These are phyloP conservation scores for Macrotis lagotis DNA, from an alignment of 2,113 vertebrate species.

Conservation along the genomic window DNA sequence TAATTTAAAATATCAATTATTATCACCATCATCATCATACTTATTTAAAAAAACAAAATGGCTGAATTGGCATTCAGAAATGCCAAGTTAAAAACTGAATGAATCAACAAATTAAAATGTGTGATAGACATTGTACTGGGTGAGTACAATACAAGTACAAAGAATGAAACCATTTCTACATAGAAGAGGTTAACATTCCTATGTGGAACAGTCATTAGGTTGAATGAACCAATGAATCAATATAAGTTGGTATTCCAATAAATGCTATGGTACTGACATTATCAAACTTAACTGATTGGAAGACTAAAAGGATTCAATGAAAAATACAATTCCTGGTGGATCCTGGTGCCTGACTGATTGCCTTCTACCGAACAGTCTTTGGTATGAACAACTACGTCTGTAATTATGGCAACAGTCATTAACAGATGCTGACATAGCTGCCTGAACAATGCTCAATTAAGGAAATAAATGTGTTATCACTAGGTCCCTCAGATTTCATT, in stretches of 20 bases:
- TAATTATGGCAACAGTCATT: neutral
- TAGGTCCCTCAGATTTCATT: neutral
- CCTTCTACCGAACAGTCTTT: neutral
- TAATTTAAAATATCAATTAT: too few species aligned
- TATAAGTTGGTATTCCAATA: neutral
- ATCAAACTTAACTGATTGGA: too few species aligned
- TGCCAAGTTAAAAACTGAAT: neutral
- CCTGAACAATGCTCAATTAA: conserved; percentile 19
- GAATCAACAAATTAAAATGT: neutral
- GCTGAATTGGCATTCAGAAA: neutral
- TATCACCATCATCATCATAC: neutral
- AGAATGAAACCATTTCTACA: neutral
- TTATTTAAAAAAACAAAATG: neutral
- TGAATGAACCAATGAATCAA: neutral
- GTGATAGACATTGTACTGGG: neutral
- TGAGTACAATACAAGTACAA: neutral
- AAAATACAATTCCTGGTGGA: neutral
- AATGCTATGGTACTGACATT: neutral
- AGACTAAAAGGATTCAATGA: neutral
- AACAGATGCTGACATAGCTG: neutral
- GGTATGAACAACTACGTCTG: neutral
- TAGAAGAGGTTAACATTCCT: neutral
- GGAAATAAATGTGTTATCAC: conserved; percentile 22
- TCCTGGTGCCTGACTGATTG: neutral
- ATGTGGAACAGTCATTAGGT: neutral